Percentiles rank a stretch among this genome's conserved stretches.
These are phyloP conservation scores for Prorops nasuta DNA, from an alignment of 1,140 invertebrate genomes.

Conservation along the genomic window DNA sequence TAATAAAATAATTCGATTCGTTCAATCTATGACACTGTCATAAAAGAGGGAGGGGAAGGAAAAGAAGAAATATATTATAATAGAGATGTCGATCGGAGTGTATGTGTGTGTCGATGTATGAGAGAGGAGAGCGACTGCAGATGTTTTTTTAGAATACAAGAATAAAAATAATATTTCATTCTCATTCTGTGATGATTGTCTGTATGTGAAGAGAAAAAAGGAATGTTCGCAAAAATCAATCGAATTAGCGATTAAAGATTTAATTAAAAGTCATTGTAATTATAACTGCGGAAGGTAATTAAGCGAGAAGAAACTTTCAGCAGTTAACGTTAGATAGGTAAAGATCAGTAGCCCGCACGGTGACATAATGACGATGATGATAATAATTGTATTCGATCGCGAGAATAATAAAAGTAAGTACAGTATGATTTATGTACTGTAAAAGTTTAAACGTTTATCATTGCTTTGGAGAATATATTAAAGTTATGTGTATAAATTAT, in stretches of 20 bases:
- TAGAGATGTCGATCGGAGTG: no score
- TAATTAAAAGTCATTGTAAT: constrained; percentile 31
- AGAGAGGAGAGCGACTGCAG: constrained; percentile 10
- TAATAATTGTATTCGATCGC: no score
- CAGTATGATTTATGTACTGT: constrained; percentile 43
- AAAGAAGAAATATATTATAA: no score
- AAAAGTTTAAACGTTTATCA: constrained; percentile 41
- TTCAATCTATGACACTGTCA: constrained; percentile 25
- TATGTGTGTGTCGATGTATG: no score
- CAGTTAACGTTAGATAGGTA: no score
- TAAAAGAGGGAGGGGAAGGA: constrained; percentile 11
- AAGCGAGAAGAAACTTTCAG: constrained; percentile 11
- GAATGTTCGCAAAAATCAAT: constrained; percentile 40
- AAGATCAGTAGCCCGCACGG: no score
- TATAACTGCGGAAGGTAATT: constrained; percentile 26
- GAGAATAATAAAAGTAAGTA: constrained; percentile 3
- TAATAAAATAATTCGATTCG: constrained; percentile 25
- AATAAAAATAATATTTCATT: constrained; percentile 43
- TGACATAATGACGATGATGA: no score
- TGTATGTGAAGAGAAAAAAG: constrained; percentile 29
- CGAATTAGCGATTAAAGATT: constrained; percentile 34
- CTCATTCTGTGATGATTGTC: constrained; percentile 52
- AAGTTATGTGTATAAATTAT: constrained; percentile 47
- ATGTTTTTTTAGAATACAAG: constrained; percentile 36
- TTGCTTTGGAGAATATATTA: constrained; percentile 44